Conservation (phyloP, 1,140 invertebrate genomes). For the Daktulosphaira vitifoliae region DNA sequence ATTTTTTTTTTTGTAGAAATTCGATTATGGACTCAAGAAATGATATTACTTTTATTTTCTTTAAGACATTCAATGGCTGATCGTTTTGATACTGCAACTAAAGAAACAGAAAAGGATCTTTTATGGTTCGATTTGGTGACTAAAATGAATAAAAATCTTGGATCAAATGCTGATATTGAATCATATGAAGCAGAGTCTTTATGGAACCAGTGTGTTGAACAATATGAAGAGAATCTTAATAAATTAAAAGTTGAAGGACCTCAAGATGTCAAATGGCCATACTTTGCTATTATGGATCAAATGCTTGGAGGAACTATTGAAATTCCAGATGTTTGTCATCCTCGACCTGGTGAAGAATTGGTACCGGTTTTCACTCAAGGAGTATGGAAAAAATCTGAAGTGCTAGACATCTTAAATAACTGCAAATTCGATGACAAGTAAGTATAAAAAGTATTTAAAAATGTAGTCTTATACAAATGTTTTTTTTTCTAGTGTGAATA, state of each 20-base stretch:
- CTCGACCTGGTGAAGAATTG: conserved; percentile 32
- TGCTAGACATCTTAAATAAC: conserved; percentile 13
- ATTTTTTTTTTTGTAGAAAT: conserved; percentile 29
- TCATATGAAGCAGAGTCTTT: conserved; percentile 30
- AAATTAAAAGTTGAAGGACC: conserved; percentile 33
- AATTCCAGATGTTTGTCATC: conserved; percentile 26
- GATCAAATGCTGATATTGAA: conserved; percentile 26
- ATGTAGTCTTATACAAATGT: not conserved
- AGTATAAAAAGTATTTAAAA: not conserved
- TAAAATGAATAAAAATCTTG: conserved; percentile 32
- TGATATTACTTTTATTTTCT: conserved; percentile 30
- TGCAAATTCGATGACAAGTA: not conserved
- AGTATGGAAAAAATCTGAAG: conserved; percentile 26
- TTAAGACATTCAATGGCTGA: conserved; percentile 11
- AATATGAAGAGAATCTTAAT: conserved; percentile 31
- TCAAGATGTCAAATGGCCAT: conserved; percentile 34
- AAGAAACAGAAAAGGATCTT: conserved; percentile 15
- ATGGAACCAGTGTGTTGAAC: conserved; percentile 33
- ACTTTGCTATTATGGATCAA: conserved; percentile 36
- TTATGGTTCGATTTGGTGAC: conserved; percentile 28
- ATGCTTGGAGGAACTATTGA: conserved; percentile 32
- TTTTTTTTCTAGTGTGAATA: not conserved
- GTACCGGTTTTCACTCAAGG: conserved; percentile 24
- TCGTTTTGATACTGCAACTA: conserved; percentile 7
- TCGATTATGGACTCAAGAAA: conserved; percentile 34